Conservation (phyloP, 2,888 invertebrate genomes). For the Synanthedon andrenaeformis region DNA sequence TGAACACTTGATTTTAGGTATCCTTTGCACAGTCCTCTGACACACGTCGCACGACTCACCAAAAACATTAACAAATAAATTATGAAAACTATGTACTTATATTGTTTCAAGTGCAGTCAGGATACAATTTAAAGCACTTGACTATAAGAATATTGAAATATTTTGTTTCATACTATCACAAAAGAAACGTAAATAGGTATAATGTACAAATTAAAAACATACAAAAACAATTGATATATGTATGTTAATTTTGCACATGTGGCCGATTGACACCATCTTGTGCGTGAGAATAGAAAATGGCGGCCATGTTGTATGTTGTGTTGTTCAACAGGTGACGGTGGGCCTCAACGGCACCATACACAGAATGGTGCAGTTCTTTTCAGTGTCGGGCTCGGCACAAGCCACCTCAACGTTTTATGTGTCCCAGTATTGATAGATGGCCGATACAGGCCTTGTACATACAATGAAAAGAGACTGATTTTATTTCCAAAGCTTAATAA, state of each 20-base stretch:
- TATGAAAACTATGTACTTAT: constrained; percentile 4
- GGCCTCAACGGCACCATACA: constrained; percentile 73
- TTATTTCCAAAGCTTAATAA: constrained; percentile 57
- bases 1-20: constrained; percentile 12
- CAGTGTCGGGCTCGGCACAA: constrained; percentile 71
- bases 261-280: constrained; percentile 15
- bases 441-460: constrained; percentile 56
- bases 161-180: too few species aligned
- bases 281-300: constrained; percentile 28
- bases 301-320: constrained; percentile 56
- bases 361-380: constrained; percentile 75
- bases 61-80: constrained; percentile 2
- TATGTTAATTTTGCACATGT: not conserved
- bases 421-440: constrained; percentile 66
- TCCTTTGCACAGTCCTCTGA: constrained; percentile 25
- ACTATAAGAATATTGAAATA: too few species aligned
- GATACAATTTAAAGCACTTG: too few species aligned
- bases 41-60: constrained; percentile 11
- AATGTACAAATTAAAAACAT: too few species aligned
- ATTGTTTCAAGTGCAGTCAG: not conserved
- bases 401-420: constrained; percentile 75
- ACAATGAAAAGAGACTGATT: constrained; percentile 60
- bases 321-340: constrained; percentile 74
- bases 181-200: too few species aligned
- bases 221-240: too few species aligned